Evolutionary conservation across 1,140 invertebrate genomes (phyloP), one percentile per base, ranked within the genome.

Genomic region (Conopomorpha cramerella): DNA sequence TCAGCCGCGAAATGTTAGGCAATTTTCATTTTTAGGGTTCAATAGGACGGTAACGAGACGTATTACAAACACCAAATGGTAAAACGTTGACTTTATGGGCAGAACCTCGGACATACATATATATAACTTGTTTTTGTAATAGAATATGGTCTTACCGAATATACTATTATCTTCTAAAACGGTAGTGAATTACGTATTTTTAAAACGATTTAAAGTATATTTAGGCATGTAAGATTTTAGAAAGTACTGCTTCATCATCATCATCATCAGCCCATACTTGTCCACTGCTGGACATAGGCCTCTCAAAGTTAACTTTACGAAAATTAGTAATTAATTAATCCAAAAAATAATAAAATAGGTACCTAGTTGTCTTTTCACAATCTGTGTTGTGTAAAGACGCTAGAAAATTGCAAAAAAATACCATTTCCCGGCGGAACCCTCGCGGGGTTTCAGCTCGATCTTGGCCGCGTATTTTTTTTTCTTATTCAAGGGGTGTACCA

Each of bases 1-100:
- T 46, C 65, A 57, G 41, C 48, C 50, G 50, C 59, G 58, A 58
- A 57, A 58, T 64, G 63, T 67, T 56, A 56, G 55, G 55, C 46
- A 48, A 57, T 68, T 68, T 68, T 61, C 4, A n/a, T n/a, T n/a
- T n/a, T 23, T 23, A 23, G 19, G 19, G 19, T 23, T 23, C 19
- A 4, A 23, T n/a, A n/a, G n/a, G n/a, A 23, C 19, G 10, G 10
- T 23, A 23, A 6, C 10, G 4, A 10, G 10, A 6, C 10, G 10
- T 6, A 23, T 23, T 23, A 23, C 10, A 23, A 23, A 23, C 4
- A 4, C 4, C 4, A 23, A 23, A 23, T 10, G 19, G 19, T 23
- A 23, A 23, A 23, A 23, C 19, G 4, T 23, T 6, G 10, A 10
- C 4, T 23, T 23, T 23, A 23, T 10, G 19, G 4, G 19, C 10